A percentile compares a stretch with the other conserved stretches of the same genome.
Evolutionary conservation across 1,140 invertebrate genomes (phyloP).

Genomic region (Calephelis nemesis): DNA sequence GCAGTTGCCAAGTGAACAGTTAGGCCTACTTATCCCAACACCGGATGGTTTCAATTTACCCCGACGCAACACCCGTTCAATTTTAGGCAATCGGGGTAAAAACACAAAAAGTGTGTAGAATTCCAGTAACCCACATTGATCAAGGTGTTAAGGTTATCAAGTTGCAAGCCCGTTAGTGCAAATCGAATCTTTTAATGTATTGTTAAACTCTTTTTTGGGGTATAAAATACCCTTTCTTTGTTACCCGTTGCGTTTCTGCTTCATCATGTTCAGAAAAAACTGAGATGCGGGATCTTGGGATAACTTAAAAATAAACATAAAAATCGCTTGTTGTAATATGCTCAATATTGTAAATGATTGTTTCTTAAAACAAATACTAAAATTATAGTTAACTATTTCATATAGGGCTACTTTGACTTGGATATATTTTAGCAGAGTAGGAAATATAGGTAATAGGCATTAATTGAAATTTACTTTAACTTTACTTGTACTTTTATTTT

Average conservation of each 20-base stretch:
- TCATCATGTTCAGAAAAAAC: constrained; percentile 13
- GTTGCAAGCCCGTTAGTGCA: constrained; percentile 68
- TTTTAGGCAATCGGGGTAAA: constrained; percentile 63
- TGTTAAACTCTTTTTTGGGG: constrained; percentile 56
- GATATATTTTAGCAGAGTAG: too few species aligned
- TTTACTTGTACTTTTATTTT: too few species aligned
- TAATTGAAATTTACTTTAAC: too few species aligned
- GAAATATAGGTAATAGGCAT: too few species aligned
- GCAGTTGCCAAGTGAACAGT: constrained; percentile 8
- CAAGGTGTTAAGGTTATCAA: constrained; percentile 73
- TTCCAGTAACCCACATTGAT: constrained; percentile 75
- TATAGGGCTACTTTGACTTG: too few species aligned
- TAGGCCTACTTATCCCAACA: constrained; percentile 27
- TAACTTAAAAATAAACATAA: not conserved
- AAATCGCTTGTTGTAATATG: too few species aligned
- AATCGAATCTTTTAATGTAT: constrained; percentile 48
- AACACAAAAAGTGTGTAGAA: constrained; percentile 49
- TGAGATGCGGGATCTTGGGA: constrained; percentile 9
- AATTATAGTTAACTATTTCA: too few species aligned
- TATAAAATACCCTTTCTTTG: constrained; percentile 50
- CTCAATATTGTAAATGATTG: too few species aligned
- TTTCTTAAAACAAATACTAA: too few species aligned
- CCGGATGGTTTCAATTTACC: constrained; percentile 69
- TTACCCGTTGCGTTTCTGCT: constrained; percentile 32
- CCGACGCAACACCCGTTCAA: constrained; percentile 57